Conservation (phyloP, 2,888 invertebrate genomes). For the Drosophila koepferae region DNA sequence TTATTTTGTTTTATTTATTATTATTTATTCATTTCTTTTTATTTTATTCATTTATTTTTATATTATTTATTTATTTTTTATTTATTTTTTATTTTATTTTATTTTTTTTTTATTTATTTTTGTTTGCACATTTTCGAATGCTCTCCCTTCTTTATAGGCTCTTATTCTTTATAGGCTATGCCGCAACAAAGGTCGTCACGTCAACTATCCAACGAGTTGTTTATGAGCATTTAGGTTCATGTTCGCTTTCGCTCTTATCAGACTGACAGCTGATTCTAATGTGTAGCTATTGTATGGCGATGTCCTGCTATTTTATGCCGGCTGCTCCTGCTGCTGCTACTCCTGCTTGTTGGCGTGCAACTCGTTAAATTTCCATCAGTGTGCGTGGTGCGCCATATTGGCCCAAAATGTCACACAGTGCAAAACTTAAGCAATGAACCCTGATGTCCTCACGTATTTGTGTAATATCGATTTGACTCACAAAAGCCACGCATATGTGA, state of each 20-base stretch:
- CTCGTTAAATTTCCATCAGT: constrained; percentile 81
- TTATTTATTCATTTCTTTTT: too few relatives aligned
- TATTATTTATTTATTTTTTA: too few relatives aligned
- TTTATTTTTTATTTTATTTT: too few relatives aligned
- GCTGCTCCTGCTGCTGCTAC: neutral
- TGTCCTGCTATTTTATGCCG: constrained; percentile 20
- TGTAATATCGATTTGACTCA: constrained; percentile 77
- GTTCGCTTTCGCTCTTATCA: constrained; percentile 9
- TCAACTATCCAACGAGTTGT: constrained; percentile 59
- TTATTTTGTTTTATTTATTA: too few relatives aligned
- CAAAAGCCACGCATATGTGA: constrained; percentile 53
- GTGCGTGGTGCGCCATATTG: constrained; percentile 74
- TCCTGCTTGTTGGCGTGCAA: constrained; percentile 45
- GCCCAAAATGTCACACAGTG: constrained; percentile 64
- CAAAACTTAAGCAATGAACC: constrained; percentile 72
- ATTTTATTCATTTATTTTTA: too few relatives aligned
- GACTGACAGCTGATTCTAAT: constrained; percentile 73
- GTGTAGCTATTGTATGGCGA: constrained; percentile 47
- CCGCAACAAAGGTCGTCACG: constrained; percentile 21
- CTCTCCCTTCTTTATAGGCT: neutral
- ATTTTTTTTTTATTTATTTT: too few relatives aligned
- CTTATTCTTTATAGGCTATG: neutral
- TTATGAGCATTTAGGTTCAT: constrained; percentile 48
- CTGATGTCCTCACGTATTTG: constrained; percentile 80
- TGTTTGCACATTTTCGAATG: neutral